Percentiles rank a stretch among this genome's conserved stretches.
Conservation (phyloP, 2,797 vertebrate genomes). For the Graptemys geographica region DNA sequence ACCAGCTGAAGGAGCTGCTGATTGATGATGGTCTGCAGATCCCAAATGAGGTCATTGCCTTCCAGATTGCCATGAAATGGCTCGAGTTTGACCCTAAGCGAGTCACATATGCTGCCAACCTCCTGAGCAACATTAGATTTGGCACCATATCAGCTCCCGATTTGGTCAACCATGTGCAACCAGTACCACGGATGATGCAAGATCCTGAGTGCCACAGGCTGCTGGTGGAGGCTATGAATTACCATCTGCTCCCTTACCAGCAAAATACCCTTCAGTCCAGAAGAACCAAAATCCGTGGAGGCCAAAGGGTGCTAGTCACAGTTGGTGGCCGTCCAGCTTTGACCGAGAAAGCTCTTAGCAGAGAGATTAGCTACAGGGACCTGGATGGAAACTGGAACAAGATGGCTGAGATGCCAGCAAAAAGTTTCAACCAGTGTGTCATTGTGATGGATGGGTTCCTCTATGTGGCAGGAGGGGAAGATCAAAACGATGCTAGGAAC, state of each 20-base stretch:
- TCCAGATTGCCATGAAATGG: constrained; percentile 89
- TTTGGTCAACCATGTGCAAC: constrained; percentile 88
- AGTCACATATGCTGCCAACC: constrained; percentile 82
- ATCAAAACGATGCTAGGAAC: constrained; percentile 90
- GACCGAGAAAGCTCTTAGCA: constrained; percentile 87
- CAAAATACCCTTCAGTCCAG: constrained; percentile 88
- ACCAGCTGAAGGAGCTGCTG: constrained; percentile 87
- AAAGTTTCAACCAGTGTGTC: constrained; percentile 92
- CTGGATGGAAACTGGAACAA: constrained; percentile 84
- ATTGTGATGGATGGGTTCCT: constrained; percentile 91
- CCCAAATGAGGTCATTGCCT: constrained; percentile 85
- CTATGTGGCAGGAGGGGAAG: constrained; percentile 88
- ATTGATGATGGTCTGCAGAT: constrained; percentile 85
- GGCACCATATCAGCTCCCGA: constrained; percentile 89
- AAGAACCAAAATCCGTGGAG: constrained; percentile 84
- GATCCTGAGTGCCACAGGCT: constrained; percentile 88
- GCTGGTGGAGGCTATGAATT: constrained; percentile 92
- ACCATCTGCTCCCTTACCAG: constrained; percentile 90
- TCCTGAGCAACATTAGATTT: constrained; percentile 85
- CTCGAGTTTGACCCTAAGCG: constrained; percentile 86
- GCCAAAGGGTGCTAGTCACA: constrained; percentile 85
- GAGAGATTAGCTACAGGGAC: constrained; percentile 78
- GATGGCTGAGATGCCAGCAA: constrained; percentile 87
- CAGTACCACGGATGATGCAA: constrained; percentile 88
- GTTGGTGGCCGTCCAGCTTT: constrained; percentile 86